phyloP scores from a whole-genome alignment of 1,140 invertebrate genomes.

The Ostrea edulis region DNA sequence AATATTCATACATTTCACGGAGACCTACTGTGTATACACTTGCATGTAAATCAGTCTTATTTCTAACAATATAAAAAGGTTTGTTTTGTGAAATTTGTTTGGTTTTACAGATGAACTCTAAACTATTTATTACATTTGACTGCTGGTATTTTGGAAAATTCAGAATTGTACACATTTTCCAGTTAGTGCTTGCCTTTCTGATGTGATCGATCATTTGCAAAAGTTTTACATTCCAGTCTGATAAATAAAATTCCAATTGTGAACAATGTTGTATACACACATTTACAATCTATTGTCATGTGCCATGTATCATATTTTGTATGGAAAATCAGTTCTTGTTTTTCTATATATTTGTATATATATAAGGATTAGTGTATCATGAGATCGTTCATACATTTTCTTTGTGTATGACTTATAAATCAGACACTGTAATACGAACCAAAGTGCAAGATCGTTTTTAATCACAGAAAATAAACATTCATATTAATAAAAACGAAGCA shows the following conservation, averaged over 20 bases:
- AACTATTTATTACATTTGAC: too few species aligned
- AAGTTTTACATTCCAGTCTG: too few species aligned
- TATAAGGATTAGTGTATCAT: not conserved
- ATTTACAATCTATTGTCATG: not conserved
- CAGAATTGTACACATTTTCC: too few species aligned
- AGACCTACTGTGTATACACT: not conserved
- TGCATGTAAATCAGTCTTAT: not conserved
- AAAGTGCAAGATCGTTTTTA: not conserved
- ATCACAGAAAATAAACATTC: not conserved
- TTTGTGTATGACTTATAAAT: not conserved
- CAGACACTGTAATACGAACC: not conserved
- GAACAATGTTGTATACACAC: not conserved
- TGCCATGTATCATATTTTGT: not conserved
- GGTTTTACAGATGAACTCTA: too few species aligned
- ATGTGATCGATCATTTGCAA: too few species aligned
- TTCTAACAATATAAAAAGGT: not conserved
- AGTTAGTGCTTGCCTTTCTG: too few species aligned
- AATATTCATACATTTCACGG: not conserved
- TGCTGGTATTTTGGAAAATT: too few species aligned
- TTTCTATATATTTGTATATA: not conserved
- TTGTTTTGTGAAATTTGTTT: not conserved
- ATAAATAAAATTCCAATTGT: too few species aligned
- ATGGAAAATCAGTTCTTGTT: not conserved
- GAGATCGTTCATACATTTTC: not conserved
- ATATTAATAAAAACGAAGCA: not conserved